Evolutionary conservation across 2,888 invertebrate genomes (phyloP), one percentile per base, ranked within the genome.

Genomic region (Philhelius pedissequus): DNA sequence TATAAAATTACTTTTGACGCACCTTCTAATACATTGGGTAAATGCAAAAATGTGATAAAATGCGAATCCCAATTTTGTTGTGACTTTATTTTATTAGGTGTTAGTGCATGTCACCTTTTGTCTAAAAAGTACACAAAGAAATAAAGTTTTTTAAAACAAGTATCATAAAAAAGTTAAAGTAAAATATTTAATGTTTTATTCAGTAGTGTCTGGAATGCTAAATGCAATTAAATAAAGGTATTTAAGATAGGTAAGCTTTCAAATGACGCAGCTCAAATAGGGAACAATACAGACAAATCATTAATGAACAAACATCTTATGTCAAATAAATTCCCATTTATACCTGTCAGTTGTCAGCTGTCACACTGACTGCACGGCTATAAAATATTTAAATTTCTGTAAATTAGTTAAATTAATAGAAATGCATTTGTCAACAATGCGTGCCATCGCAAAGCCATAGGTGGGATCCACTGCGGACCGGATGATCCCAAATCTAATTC

Each of bases 321-420:
- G 27, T 48, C 15, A 48, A 43, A 78, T 58, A 70, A 64, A 66
- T 56, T 58, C 66, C 45, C 70, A 84, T 84, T 84, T 76, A 56
- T 84, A 71, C 80, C 38, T 80, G 84, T 84, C 84, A 71, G 71
- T 32, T 80, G 84, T 84, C 84, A 71, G 71, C 38, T 80, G 84
- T 84, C 84, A 76, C 48, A 48, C 66, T 58, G 30, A 25, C 58
- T 45, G 20, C 20, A 20, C 13, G 20, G 52, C 56, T 30, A 27
- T 62, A 70, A 71, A 71, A 75, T 75, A 71, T 79, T 83, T 70
- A 83, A 78, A 66, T 78, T 70, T 73, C 64, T 40, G 30, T 80
- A 84, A 84, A 80, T 84, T 80, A 80, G 84, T 80, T 70, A 62
- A 80, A 84, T 80, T 84, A 84, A 84, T 84, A 84, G 84, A 84